Percentiles rank a stretch among this genome's conserved stretches.
These are phyloP conservation scores for Simalia tracyae DNA, from an alignment of 2,797 vertebrate species.

Conservation along the genomic window DNA sequence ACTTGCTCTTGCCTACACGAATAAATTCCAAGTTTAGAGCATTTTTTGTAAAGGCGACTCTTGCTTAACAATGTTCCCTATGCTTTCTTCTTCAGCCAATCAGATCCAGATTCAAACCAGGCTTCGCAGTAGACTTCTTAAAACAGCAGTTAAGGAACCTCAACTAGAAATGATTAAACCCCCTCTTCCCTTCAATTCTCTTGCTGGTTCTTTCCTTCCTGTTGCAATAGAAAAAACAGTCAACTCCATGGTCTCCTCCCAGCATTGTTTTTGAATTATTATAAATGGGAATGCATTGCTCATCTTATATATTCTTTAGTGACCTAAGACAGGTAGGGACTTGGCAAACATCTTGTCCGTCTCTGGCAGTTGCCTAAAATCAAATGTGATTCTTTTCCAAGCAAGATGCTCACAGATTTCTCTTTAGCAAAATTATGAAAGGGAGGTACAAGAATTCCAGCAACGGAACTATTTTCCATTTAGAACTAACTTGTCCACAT, in stretches of 20 bases:
- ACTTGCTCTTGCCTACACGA: background rate
- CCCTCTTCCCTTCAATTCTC: background rate
- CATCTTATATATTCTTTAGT: background rate
- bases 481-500: background rate
- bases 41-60: background rate
- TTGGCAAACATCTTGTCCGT: background rate
- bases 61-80: background rate
- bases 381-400: background rate
- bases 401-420: background rate
- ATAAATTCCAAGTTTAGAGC: background rate
- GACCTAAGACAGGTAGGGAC: constrained; percentile 16
- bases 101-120: background rate
- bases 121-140: background rate
- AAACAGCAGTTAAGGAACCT: background rate
- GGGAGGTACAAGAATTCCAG: background rate
- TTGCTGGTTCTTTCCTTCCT: background rate
- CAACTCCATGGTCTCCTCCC: background rate
- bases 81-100: too few relatives aligned
- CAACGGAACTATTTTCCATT: background rate
- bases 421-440: background rate
- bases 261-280: background rate
- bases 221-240: background rate
- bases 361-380: background rate
- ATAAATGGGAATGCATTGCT: background rate
- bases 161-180: background rate